Evolutionary conservation across 2,797 vertebrate genomes (phyloP), one percentile per base, ranked within the genome.

Genomic region (Hirundo rustica): DNA sequence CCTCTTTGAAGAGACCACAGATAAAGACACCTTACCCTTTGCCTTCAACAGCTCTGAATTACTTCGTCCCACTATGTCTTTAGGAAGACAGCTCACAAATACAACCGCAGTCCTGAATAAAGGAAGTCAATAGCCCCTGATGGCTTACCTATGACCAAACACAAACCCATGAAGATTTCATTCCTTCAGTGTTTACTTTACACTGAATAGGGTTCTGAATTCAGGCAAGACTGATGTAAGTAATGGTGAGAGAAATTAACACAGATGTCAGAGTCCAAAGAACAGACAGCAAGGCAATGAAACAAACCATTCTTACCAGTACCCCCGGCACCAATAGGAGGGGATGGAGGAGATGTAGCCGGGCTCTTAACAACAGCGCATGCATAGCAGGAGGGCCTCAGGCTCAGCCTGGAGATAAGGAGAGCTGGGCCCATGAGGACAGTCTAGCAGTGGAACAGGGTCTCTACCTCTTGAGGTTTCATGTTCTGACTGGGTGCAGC

Each of bases 331-430:
- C 4, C 10, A 20, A 12, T 8, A 65, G 30, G 12, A 51, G 20
- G 14, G 50, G 23, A n/a, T 13, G 19, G 32, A 76, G 50, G 9
- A n/a, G 32, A 25, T 51, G 23, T 14, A 57, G 32, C 9, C 1
- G 0, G 16, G 44, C 21, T 68, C 29, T 51, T 36, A 47, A n/a
- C 11, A 54, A 34, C 1, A 0, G 8, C 7, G 14, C 0, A 0
- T 4, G 25, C 16, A 30, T 1, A 30, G 20, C 6, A 15, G 61
- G 13, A 71, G 13, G 1, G 11, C 0, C 0, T 42, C n/a, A 64
- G 10, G 32, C 65, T 86, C 13, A 17, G 51, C 8, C 32, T 89
- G 57, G 32, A 81, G 25, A 23, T 6, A 20, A 34, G 51, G 45
- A 78, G 47, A 72, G 62, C 64, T 44, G 57, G 50, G 64, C 4